Percentiles rank a stretch among this genome's conserved stretches.
These are phyloP conservation scores for Tylochromis polylepis DNA, from an alignment of 2,113 vertebrate genomes.

Conservation along the genomic window DNA sequence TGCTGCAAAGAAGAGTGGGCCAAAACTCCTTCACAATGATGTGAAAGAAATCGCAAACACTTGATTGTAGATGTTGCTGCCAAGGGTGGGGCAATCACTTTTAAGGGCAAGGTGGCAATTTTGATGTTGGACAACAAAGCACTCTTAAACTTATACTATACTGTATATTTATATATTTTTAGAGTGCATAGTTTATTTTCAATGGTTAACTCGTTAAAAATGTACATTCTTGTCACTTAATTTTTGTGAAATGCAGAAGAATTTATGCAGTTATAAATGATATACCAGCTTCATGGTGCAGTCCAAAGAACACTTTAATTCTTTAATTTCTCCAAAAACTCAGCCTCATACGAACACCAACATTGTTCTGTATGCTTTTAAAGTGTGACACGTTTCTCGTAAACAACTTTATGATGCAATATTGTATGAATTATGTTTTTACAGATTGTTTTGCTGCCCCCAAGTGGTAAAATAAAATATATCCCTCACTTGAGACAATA, in stretches of 20 bases:
- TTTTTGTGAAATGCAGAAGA: not conserved
- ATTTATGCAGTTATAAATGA: not conserved
- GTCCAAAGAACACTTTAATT: not conserved
- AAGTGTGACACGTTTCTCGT: rapidly evolving
- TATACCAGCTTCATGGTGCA: not conserved
- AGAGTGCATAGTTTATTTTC: not conserved
- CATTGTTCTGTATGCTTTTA: not conserved
- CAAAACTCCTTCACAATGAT: too few relatives aligned
- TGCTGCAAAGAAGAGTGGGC: too few relatives aligned
- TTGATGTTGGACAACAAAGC: not conserved
- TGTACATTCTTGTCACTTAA: not conserved
- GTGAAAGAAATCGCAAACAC: too few relatives aligned
- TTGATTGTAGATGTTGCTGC: too few relatives aligned
- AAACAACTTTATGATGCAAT: not conserved
- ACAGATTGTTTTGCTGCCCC: not conserved
- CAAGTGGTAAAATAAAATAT: not conserved
- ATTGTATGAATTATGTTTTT: not conserved
- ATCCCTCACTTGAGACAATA: not conserved
- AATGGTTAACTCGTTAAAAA: not conserved
- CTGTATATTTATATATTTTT: not conserved
- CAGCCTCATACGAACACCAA: not conserved
- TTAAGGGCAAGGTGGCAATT: too few relatives aligned
- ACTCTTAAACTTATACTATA: not conserved
- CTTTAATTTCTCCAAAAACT: not conserved
- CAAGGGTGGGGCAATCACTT: too few relatives aligned